Conservation (phyloP, 1,140 invertebrate species). For the Drosophila nebulosa region DNA sequence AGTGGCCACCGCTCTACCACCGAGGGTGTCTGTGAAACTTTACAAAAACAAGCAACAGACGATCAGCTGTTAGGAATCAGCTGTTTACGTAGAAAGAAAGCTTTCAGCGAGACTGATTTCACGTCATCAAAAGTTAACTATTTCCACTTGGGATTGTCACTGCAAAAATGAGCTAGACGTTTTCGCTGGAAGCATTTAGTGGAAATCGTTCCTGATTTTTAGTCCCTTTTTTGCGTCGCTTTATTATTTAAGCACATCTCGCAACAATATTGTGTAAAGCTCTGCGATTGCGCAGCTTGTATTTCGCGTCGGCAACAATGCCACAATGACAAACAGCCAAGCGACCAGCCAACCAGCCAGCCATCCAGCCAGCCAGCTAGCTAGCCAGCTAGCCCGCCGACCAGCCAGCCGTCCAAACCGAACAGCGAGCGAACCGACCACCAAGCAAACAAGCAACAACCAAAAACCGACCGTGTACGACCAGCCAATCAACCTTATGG, state of each 20-base stretch:
- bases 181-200: too few species aligned
- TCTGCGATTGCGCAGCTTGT: slow-evolving; percentile 68
- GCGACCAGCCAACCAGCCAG: slow-evolving; percentile 21
- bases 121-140: too few species aligned
- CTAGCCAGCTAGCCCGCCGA: slow-evolving; percentile 22
- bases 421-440: not conserved
- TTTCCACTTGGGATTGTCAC: too few species aligned
- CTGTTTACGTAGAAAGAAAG: too few species aligned
- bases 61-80: not conserved
- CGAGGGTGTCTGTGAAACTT: slow-evolving; percentile 7
- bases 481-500: slow-evolving; percentile 53
- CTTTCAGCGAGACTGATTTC: too few species aligned
- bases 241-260: slow-evolving; percentile 25
- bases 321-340: slow-evolving; percentile 65
- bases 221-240: too few species aligned
- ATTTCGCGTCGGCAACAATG: slow-evolving; percentile 71
- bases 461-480: slow-evolving; percentile 19
- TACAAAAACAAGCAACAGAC: not conserved
- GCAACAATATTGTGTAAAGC: slow-evolving; percentile 60
- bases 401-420: not conserved
- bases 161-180: too few species aligned
- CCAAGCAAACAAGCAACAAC: slow-evolving; percentile 10
- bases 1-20: slow-evolving; percentile 1
- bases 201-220: too few species aligned
- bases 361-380: slow-evolving; percentile 7